Evolutionary conservation across 2,888 invertebrate genomes (phyloP).

Genomic region (Cheilosia pagana): DNA sequence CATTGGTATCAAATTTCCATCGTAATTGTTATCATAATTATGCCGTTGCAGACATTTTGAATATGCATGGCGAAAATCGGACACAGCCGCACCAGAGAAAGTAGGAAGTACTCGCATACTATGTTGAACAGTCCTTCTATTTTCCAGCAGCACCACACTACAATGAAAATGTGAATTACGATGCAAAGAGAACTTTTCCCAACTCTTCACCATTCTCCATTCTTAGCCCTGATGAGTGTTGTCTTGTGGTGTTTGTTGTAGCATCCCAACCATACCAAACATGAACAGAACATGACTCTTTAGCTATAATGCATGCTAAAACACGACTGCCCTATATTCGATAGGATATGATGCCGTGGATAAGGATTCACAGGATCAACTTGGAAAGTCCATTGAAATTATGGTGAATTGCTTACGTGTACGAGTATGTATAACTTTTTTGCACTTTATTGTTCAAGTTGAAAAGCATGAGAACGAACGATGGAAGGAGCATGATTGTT

Average conservation of each 20-base stretch:
- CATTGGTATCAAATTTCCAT: no score
- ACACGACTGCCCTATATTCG: constrained; percentile 40
- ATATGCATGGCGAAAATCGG: constrained; percentile 21
- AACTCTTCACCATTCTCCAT: background rate
- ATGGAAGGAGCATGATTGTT: background rate
- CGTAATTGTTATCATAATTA: background rate
- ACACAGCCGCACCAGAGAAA: background rate
- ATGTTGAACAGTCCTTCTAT: constrained; percentile 24
- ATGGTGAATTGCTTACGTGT: constrained; percentile 23
- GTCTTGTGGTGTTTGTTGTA: constrained; percentile 16
- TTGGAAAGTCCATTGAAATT: constrained; percentile 35
- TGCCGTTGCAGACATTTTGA: constrained; percentile 15
- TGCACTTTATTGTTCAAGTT: background rate
- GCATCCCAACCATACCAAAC: constrained; percentile 10
- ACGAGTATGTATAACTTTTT: background rate
- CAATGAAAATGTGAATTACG: constrained; percentile 47
- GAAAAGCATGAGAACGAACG: background rate
- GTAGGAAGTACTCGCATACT: constrained; percentile 15
- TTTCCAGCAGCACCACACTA: background rate
- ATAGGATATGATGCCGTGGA: constrained; percentile 3
- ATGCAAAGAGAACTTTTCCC: constrained; percentile 24
- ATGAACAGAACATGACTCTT: constrained; percentile 50
- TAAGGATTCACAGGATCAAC: constrained; percentile 30
- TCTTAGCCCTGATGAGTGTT: constrained; percentile 9
- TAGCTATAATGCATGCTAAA: constrained; percentile 32